Percentiles rank a stretch among this genome's conserved stretches.
These are phyloP conservation scores for Dasyornis broadbenti DNA, from an alignment of 2,113 vertebrate genomes.

Conservation along the genomic window DNA sequence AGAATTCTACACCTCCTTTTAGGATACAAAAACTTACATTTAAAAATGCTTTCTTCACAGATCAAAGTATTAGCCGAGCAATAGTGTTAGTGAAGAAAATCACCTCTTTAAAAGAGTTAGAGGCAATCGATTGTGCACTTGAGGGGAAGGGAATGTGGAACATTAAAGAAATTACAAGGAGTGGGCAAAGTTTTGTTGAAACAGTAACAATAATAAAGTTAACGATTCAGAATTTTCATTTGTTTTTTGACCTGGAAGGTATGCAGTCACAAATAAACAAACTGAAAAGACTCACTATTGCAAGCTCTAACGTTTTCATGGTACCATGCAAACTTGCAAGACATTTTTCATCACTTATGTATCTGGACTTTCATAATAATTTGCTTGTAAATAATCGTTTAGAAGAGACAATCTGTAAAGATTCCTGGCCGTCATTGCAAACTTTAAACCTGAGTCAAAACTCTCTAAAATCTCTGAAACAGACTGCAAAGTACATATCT, in stretches of 20 bases:
- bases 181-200: background rate
- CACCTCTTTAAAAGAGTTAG: slow-evolving; percentile 28
- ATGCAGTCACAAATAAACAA: background rate
- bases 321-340: slow-evolving; percentile 58
- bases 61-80: background rate
- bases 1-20: background rate
- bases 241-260: slow-evolving; percentile 34
- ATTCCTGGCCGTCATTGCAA: slow-evolving; percentile 47
- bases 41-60: slow-evolving; percentile 37
- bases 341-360: slow-evolving; percentile 61
- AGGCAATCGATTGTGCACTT: slow-evolving; percentile 54
- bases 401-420: slow-evolving; percentile 53
- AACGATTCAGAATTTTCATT: slow-evolving; percentile 45
- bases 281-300: slow-evolving; percentile 62
- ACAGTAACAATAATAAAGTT: background rate
- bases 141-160: slow-evolving; percentile 41
- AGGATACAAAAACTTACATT: slow-evolving; percentile 47
- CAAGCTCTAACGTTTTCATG: slow-evolving; percentile 70
- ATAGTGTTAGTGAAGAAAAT: background rate
- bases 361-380: slow-evolving; percentile 78
- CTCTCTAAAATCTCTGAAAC: slow-evolving; percentile 52
- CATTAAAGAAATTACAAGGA: fast-evolving
- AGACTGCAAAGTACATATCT: background rate
- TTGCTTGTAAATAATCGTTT: slow-evolving; percentile 70
- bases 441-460: slow-evolving; percentile 80